phyloP scores from a whole-genome alignment of 1,140 invertebrate genomes.

The Coenobita brevimanus region DNA sequence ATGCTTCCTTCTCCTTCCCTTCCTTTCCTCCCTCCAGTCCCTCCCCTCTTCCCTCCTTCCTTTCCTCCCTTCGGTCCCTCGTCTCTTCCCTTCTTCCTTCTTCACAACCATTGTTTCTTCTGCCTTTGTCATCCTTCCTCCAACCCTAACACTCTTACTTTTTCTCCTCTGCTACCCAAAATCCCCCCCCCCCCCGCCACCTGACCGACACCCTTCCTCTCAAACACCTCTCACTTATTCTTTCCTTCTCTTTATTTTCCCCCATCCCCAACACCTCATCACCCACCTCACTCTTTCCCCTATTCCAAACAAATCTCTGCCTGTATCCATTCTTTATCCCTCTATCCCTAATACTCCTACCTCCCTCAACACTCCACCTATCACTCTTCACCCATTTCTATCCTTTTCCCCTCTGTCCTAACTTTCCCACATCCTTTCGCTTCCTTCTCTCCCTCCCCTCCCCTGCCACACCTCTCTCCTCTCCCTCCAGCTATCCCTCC shows the following conservation, averaged over 20 bases:
- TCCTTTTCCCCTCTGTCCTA: not conserved
- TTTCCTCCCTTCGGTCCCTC: not conserved
- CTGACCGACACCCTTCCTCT: not conserved
- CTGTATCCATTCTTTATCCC: too few relatives aligned
- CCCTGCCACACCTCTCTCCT: not conserved
- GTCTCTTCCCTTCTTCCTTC: not conserved
- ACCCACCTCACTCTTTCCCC: not conserved
- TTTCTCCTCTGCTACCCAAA: not conserved
- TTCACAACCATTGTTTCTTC: not conserved
- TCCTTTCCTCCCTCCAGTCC: not conserved
- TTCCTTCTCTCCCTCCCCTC: not conserved
- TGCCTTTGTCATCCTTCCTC: not conserved
- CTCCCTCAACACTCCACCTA: not conserved
- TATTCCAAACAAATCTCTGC: not conserved
- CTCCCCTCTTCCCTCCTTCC: not conserved
- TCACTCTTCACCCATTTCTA: not conserved
- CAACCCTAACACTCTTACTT: not conserved
- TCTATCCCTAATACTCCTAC: not conserved
- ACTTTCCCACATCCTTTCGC: not conserved
- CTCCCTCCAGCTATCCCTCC: not conserved
- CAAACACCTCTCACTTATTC: not conserved
- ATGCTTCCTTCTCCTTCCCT: not conserved
- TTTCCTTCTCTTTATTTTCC: not conserved
- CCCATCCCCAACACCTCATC: not conserved
- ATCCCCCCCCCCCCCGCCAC: not conserved